These are phyloP conservation scores for Sinocyclocheilus anshuiensis DNA, from an alignment of 2,113 vertebrate genomes.

Conservation along the genomic window DNA sequence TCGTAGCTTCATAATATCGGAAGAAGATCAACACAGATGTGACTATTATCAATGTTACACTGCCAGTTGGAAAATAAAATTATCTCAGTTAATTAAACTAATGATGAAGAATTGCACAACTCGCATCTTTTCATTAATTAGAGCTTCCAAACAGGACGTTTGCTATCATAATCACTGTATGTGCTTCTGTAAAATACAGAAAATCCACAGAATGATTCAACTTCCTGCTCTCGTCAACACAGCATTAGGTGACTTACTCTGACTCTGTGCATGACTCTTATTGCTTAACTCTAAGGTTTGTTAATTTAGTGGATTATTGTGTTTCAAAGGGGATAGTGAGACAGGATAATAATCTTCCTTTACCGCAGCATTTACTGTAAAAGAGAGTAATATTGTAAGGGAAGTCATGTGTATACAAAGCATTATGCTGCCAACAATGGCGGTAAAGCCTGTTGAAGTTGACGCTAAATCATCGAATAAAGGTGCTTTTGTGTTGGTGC, in stretches of 20 bases:
- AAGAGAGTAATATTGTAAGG: slow-evolving; percentile 45
- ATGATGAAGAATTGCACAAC: neutral
- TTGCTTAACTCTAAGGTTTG: slow-evolving; percentile 16
- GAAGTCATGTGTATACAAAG: slow-evolving; percentile 72
- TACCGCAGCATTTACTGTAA: slow-evolving; percentile 65
- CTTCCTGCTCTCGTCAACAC: slow-evolving; percentile 21
- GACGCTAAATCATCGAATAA: slow-evolving; percentile 63
- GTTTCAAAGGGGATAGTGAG: neutral
- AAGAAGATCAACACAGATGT: neutral
- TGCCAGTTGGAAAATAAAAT: neutral
- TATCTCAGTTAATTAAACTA: neutral
- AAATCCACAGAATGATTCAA: slow-evolving; percentile 29
- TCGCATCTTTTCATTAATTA: slow-evolving; percentile 36
- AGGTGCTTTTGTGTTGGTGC: slow-evolving; percentile 67
- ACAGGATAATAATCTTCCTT: slow-evolving; percentile 57
- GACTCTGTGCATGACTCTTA: neutral
- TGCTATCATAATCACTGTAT: slow-evolving; percentile 33
- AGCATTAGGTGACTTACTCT: slow-evolving; percentile 5
- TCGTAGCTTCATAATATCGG: too few species aligned
- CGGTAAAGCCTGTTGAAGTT: slow-evolving; percentile 66
- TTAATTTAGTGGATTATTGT: neutral
- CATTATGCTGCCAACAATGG: slow-evolving; percentile 68
- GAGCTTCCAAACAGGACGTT: slow-evolving; percentile 30
- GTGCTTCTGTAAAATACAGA: slow-evolving; percentile 15
- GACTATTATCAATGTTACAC: neutral